Evolutionary conservation across 2,797 vertebrate genomes (phyloP).

Genomic region (Lophura swinhoii): DNA sequence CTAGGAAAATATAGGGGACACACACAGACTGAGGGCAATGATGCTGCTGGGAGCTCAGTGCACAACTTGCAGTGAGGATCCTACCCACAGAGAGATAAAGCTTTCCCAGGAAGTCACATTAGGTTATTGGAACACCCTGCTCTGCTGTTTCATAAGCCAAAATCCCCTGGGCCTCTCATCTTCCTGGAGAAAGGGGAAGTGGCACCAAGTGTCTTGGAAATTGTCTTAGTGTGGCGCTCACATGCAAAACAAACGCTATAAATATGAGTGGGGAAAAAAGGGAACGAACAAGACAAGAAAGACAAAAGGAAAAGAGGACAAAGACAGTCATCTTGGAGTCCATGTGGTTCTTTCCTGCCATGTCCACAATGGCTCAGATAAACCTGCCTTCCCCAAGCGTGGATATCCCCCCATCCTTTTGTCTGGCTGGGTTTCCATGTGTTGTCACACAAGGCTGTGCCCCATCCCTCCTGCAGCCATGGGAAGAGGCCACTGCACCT

Average conservation of each 20-base stretch:
- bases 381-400: background rate
- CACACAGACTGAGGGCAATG: background rate
- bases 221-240: constrained; percentile 43
- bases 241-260: constrained; percentile 67
- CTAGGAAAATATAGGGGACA: background rate
- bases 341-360: background rate
- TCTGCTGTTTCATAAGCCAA: background rate
- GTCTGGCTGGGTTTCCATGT: background rate
- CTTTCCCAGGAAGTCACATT: background rate
- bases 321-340: background rate
- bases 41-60: background rate
- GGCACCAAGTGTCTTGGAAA: constrained; percentile 70
- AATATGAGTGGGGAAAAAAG: constrained; percentile 65
- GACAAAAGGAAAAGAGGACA: background rate
- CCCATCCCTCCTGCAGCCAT: accelerated
- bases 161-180: background rate
- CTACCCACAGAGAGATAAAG: background rate
- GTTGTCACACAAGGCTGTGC: background rate
- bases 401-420: background rate
- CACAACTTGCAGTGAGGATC: background rate
- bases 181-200: constrained; percentile 73
- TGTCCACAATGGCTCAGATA: background rate
- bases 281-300: constrained; percentile 63
- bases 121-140: background rate
- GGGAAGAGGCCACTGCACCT: background rate